These are phyloP conservation scores for Apteryx mantelli DNA, from an alignment of 2,113 vertebrate genomes.

Conservation along the genomic window DNA sequence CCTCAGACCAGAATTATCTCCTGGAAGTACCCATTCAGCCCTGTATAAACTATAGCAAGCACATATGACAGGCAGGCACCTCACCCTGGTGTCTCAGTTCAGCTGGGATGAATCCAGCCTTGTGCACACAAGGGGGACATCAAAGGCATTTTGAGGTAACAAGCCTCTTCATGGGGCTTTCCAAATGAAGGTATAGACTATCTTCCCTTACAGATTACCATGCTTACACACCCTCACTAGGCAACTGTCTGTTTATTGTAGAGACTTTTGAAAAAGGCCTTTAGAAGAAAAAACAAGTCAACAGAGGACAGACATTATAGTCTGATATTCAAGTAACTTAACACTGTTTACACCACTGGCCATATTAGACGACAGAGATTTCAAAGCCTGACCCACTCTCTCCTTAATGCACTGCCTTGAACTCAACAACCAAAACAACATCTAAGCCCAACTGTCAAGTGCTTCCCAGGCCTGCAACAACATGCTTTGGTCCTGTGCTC, in stretches of 20 bases:
- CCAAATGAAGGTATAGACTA: not conserved
- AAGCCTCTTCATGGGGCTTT: not conserved
- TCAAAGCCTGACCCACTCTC: not conserved
- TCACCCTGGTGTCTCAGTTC: not conserved
- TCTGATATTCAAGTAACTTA: not conserved
- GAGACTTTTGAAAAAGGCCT: not conserved
- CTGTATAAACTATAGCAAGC: not conserved
- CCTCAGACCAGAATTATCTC: not conserved
- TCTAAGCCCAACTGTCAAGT: not conserved
- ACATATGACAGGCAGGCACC: not conserved
- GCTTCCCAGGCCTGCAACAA: not conserved
- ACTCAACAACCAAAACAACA: not conserved
- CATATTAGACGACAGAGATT: rapidly evolving
- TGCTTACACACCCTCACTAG: not conserved
- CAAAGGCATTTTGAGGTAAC: not conserved
- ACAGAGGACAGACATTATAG: rapidly evolving
- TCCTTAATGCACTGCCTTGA: not conserved
- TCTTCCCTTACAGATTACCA: not conserved
- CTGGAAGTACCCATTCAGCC: not conserved
- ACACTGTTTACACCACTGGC: not conserved
- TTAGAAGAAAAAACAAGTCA: not conserved
- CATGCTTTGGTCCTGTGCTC: not conserved
- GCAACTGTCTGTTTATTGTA: not conserved
- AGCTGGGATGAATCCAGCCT: not conserved
- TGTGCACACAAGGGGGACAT: not conserved